phyloP scores from a whole-genome alignment of 2,113 vertebrate genomes.

The Myotis brandtii region DNA sequence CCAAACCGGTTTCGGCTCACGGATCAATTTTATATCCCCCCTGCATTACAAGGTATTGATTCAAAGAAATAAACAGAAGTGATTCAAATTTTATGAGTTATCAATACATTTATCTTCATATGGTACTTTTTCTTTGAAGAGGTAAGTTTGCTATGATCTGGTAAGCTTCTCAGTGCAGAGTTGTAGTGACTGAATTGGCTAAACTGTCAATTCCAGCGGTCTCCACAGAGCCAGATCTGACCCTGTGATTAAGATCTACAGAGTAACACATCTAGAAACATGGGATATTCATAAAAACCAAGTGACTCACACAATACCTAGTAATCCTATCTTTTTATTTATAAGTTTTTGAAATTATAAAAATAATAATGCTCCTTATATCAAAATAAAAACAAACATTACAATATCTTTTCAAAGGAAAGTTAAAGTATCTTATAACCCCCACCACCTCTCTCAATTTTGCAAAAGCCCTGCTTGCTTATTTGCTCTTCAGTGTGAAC shows the following conservation, averaged over 20 bases:
- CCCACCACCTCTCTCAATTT: not conserved
- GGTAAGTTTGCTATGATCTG: not conserved
- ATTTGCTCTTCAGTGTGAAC: not conserved
- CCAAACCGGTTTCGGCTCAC: no score
- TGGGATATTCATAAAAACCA: not conserved
- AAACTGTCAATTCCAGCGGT: not conserved
- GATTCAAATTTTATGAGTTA: not conserved
- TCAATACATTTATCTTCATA: not conserved
- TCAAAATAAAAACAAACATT: not conserved
- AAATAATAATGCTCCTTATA: not conserved
- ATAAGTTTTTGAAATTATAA: slow-evolving; percentile 11
- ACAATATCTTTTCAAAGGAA: not conserved
- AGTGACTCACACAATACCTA: not conserved
- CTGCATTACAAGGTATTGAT: accelerated
- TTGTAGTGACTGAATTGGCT: not conserved
- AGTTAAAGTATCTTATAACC: not conserved
- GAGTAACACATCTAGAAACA: not conserved
- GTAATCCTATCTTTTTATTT: not conserved
- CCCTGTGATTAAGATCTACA: not conserved
- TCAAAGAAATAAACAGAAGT: not conserved
- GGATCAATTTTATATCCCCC: not conserved
- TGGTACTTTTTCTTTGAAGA: not conserved
- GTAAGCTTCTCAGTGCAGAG: not conserved
- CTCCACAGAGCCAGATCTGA: not conserved
- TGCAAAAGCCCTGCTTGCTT: not conserved